A percentile compares a stretch with the other conserved stretches of the same genome.
Conservation (phyloP, 2,113 vertebrate species). For the Heloderma charlesbogerti region DNA sequence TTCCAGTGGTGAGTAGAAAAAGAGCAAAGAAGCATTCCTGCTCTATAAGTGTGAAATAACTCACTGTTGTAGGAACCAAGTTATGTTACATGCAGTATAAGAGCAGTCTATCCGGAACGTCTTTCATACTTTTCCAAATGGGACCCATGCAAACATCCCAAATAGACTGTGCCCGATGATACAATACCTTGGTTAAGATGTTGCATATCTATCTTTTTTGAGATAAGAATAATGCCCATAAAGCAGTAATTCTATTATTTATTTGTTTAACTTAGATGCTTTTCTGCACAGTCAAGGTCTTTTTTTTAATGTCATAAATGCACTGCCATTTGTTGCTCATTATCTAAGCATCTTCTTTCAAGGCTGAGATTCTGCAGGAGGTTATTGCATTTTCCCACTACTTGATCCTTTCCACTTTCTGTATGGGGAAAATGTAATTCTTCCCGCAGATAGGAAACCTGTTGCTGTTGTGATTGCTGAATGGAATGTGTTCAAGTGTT, state of each 20-base stretch:
- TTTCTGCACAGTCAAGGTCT: not conserved
- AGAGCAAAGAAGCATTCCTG: not conserved
- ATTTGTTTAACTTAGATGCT: not conserved
- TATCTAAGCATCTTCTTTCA: not conserved
- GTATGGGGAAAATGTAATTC: not conserved
- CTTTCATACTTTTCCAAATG: not conserved
- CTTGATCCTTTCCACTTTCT: not conserved
- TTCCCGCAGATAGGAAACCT: not conserved
- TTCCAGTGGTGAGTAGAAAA: slow-evolving; percentile 94
- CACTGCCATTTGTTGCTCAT: not conserved
- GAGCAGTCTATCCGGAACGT: not conserved
- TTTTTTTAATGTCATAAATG: not conserved
- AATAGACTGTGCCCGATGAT: not conserved
- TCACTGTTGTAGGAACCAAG: not conserved
- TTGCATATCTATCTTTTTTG: not conserved
- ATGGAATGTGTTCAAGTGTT: not conserved
- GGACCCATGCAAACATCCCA: not conserved
- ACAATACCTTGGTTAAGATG: not conserved
- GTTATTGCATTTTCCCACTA: not conserved
- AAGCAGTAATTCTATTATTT: not conserved
- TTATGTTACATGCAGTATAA: not conserved
- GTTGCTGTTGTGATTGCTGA: not conserved
- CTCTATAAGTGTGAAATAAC: not conserved
- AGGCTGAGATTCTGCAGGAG: not conserved
- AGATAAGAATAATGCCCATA: not conserved